Base-by-base conservation (phyloP, 2,888 invertebrate genomes). In the Apamea monoglypha region DNA sequence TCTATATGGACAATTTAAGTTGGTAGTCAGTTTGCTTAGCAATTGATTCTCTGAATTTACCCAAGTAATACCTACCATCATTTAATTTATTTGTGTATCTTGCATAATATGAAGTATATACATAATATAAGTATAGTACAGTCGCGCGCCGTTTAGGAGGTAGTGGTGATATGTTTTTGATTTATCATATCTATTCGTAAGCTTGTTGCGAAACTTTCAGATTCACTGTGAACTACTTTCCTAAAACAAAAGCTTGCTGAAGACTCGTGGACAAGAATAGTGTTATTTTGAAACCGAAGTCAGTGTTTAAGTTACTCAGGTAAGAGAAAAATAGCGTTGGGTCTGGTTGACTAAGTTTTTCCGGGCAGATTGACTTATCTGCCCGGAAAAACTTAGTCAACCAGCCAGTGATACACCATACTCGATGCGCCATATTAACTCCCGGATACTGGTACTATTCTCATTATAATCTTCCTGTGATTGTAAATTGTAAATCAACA, bases 401-500 rank as follows among this genome's bases (percentile, higher is more conserved):
- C n/a, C n/a, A n/a, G n/a, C n/a, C n/a, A 29, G 6, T 44, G 12
- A 5, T 47, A 47, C 18, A 21, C 16, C 56, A 56, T 10, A 56
- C 56, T 56, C 18, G 56, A 25, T 56, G 56, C 56, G 25, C 25
- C 10, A 25, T 56, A 53, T 25, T 56, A 56, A 56, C 56, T 56
- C 25, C 56, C 25, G 21, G 21, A 25, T 29, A 50, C 50, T 36
- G 14, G n/a, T 40, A 25, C 12, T 32, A 32, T 61, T 53, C 59
- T 44, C n/a, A 64, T 70, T 64, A 69, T 10, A 32, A 25, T 73
- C 16, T 59, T 64, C 61, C 71, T 79, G 53, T 47, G 67, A 74
- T 63, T 69, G 77, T 82, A 67, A 74, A 72, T 73, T 50, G 69
- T 76, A 82, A 76, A 66, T 64, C 53, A 74, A 77, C 63, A 71